phyloP scores from a whole-genome alignment of 1,140 invertebrate genomes.

The Ctenoplectra terminalis region DNA sequence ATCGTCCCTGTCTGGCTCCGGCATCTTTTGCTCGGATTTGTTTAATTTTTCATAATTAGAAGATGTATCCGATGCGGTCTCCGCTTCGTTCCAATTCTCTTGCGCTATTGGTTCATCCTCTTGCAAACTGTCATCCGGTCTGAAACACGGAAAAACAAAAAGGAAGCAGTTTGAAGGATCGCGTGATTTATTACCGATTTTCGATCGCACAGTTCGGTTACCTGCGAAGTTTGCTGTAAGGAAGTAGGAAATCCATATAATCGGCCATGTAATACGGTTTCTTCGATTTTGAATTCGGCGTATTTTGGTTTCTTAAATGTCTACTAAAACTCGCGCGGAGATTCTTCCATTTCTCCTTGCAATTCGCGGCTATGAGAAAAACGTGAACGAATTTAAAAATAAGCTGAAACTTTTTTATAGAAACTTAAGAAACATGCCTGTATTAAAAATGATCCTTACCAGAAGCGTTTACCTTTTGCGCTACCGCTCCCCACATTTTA shows the following conservation, averaged over 20 bases:
- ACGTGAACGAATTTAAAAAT: neutral
- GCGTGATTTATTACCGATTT: neutral
- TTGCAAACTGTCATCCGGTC: neutral
- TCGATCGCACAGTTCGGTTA: neutral
- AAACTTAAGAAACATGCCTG: neutral
- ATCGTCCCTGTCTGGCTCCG: neutral
- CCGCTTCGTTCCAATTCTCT: neutral
- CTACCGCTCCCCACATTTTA: conserved; percentile 17
- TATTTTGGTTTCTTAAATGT: neutral
- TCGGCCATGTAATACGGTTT: conserved; percentile 19
- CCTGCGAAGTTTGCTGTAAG: conserved; percentile 18
- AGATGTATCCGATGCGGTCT: neutral
- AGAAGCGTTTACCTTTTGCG: conserved; percentile 11
- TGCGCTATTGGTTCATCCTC: neutral
- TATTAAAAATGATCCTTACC: neutral
- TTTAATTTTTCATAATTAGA: neutral
- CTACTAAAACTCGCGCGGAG: neutral
- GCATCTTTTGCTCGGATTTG: neutral
- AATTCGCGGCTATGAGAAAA: neutral
- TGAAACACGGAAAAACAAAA: neutral
- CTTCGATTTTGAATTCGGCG: neutral
- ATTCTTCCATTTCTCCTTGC: conserved; percentile 9
- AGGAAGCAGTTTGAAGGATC: neutral
- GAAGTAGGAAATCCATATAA: conserved; percentile 23
- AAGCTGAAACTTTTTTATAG: neutral